These are phyloP conservation scores for Serilophus lunatus DNA, from an alignment of 2,113 vertebrate species.

Conservation along the genomic window DNA sequence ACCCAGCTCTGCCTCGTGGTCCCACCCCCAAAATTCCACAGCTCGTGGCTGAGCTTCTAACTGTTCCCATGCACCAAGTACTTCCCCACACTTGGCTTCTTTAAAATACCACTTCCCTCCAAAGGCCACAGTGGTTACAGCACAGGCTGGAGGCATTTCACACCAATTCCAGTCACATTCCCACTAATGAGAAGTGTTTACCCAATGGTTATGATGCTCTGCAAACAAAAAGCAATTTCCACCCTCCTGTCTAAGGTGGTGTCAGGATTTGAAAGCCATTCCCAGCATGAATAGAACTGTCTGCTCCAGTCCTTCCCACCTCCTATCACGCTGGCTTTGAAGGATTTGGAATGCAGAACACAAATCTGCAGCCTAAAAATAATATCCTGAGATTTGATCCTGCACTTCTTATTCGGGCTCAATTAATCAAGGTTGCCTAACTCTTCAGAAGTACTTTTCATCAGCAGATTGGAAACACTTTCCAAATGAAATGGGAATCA, in stretches of 20 bases:
- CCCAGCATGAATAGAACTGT: not conserved
- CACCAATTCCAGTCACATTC: not conserved
- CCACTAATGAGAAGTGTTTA: not conserved
- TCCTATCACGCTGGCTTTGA: not conserved
- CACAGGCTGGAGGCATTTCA: not conserved
- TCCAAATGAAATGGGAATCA: not conserved
- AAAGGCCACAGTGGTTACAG: accelerated
- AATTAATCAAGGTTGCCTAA: slow-evolving; percentile 50
- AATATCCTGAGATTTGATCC: slow-evolving; percentile 37
- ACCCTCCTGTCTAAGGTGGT: not conserved
- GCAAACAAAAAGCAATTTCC: slow-evolving; percentile 38
- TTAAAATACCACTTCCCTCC: not conserved
- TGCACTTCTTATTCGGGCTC: slow-evolving; percentile 33
- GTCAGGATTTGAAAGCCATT: not conserved
- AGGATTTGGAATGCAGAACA: slow-evolving; percentile 30
- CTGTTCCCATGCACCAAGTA: accelerated
- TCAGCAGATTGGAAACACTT: slow-evolving; percentile 12
- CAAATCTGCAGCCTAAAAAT: slow-evolving; percentile 40
- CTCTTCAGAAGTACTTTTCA: slow-evolving; percentile 42
- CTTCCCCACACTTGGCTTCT: not conserved
- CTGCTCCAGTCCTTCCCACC: not conserved
- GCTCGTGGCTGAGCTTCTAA: accelerated
- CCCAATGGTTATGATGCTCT: not conserved
- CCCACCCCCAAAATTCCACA: not conserved
- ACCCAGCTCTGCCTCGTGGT: not conserved